Percentiles rank a stretch among this genome's conserved stretches.
Evolutionary conservation across 1,140 invertebrate genomes (phyloP).

Genomic region (Drosophila fuyamai): DNA sequence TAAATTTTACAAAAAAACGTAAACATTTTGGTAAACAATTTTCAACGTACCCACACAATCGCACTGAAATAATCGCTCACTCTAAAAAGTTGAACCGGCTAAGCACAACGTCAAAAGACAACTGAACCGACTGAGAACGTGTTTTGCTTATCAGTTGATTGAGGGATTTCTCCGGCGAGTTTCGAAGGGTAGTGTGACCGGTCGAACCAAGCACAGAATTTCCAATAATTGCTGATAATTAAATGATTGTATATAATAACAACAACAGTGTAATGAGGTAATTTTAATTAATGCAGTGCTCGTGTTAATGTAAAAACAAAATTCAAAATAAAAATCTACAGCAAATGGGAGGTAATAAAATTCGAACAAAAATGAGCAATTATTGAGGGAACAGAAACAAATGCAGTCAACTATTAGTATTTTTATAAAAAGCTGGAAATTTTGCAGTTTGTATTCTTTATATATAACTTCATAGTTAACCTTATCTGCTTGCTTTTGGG

Average conservation of each 20-base stretch:
- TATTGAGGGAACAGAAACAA: not conserved
- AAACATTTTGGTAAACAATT: constrained; percentile 3
- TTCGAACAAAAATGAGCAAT: constrained; percentile 3
- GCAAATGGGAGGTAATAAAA: constrained; percentile 17
- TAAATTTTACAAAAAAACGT: not conserved
- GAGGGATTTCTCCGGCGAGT: constrained; percentile 1
- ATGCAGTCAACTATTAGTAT: not conserved
- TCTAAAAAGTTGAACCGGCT: constrained; percentile 42
- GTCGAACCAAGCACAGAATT: constrained; percentile 14
- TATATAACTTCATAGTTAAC: not conserved
- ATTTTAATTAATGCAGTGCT: constrained; percentile 3
- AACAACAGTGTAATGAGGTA: not conserved
- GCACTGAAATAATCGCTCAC: not conserved
- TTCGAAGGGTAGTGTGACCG: not conserved
- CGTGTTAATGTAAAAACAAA: constrained; percentile 16
- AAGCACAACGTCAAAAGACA: constrained; percentile 28
- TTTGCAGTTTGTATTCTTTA: not conserved
- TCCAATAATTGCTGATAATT: constrained; percentile 43
- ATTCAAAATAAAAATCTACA: constrained; percentile 23
- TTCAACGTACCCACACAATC: not conserved
- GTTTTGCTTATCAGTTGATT: constrained; percentile 28
- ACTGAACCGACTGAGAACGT: constrained; percentile 42
- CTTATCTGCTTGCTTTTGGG: constrained; percentile 21
- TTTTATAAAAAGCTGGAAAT: not conserved
- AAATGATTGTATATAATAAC: constrained; percentile 10